Percentiles rank a stretch among this genome's conserved stretches.
Evolutionary conservation across 2,113 vertebrate species (phyloP).

Genomic region (Myrmecophaga tridactyla): DNA sequence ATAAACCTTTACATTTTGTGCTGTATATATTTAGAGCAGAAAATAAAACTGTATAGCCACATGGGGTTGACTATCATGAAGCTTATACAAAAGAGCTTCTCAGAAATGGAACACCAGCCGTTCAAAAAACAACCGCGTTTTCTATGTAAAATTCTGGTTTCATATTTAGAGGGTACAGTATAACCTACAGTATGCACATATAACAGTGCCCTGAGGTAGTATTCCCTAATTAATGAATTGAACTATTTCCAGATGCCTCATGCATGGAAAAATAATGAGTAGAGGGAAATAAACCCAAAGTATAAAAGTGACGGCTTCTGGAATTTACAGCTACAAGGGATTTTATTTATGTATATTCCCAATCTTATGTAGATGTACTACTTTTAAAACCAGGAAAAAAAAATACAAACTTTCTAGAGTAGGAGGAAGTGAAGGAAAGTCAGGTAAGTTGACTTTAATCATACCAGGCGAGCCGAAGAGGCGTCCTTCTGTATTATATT

Average conservation of each 20-base stretch:
- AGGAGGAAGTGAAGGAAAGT: background rate
- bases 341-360: background rate
- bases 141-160: background rate
- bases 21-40: background rate
- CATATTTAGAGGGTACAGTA: background rate
- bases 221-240: background rate
- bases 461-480: background rate
- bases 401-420: background rate
- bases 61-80: background rate
- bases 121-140: background rate
- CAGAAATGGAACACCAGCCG: background rate
- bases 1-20: slow-evolving; percentile 4
- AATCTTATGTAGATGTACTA: background rate
- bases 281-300: background rate
- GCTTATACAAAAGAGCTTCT: background rate
- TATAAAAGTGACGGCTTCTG: background rate
- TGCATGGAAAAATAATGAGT: background rate
- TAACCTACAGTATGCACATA: background rate
- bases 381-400: background rate
- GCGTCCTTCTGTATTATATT: background rate
- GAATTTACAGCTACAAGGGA: background rate
- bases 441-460: background rate
- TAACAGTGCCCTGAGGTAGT: background rate
- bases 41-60: background rate
- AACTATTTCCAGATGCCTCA: background rate